A percentile compares a stretch with the other conserved stretches of the same genome.
Conservation (phyloP, 2,888 invertebrate genomes). For the Papilio demoleus region DNA sequence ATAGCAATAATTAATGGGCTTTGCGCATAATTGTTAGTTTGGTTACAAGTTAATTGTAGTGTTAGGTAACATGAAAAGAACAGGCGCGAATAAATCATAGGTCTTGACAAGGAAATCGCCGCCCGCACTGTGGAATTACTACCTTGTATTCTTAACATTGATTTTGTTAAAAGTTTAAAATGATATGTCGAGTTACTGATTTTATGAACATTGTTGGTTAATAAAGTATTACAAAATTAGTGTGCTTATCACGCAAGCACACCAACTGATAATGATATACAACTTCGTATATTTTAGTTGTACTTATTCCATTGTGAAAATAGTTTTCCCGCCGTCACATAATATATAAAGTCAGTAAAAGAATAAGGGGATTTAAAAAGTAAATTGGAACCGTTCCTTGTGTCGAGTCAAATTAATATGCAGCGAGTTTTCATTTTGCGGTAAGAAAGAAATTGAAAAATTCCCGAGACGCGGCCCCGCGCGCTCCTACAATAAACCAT, state of each 20-base stretch:
- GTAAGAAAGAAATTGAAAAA: conserved; percentile 35
- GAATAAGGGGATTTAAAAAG: conserved; percentile 20
- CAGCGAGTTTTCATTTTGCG: conserved; percentile 28
- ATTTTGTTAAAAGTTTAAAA: background rate
- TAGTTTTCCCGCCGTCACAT: no score
- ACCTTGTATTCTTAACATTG: background rate
- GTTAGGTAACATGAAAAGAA: conserved; percentile 14
- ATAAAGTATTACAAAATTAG: no score
- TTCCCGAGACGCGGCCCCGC: conserved; percentile 21
- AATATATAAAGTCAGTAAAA: conserved; percentile 7
- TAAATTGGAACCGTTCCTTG: conserved; percentile 14
- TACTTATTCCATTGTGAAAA: no score
- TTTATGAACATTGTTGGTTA: background rate
- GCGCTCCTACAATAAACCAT: conserved; percentile 10
- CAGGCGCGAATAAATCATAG: conserved; percentile 23
- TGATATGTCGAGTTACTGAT: background rate
- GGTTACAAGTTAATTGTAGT: conserved; percentile 37
- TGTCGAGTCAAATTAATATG: conserved; percentile 31
- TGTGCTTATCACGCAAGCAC: no score
- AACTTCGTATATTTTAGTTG: background rate
- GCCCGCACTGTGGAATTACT: background rate
- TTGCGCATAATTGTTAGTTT: conserved; percentile 39
- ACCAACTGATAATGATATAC: background rate
- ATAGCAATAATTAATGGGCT: conserved; percentile 36
- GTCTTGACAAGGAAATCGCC: conserved; percentile 3